Evolutionary conservation across 1,140 invertebrate genomes (phyloP).

Genomic region (Polypedilum vanderplanki): DNA sequence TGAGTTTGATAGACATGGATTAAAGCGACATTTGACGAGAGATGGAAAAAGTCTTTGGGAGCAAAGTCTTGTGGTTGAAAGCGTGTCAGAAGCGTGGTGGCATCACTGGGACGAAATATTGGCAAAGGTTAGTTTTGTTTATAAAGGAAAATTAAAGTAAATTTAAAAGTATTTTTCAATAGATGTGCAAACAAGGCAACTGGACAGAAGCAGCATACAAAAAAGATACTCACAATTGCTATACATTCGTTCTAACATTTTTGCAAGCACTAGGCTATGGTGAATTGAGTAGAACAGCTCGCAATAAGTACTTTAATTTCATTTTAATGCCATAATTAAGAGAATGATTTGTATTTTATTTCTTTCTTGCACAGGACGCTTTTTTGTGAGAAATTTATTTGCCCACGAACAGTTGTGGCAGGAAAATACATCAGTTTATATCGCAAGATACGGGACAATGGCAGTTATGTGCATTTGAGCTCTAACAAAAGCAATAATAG

Average conservation of each 20-base stretch:
- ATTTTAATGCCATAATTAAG: constrained; percentile 32
- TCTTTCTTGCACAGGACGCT: constrained; percentile 39
- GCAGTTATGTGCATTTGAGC: constrained; percentile 45
- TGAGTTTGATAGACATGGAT: constrained; percentile 68
- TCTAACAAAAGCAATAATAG: neutral
- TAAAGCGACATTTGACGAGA: constrained; percentile 49
- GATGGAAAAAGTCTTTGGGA: constrained; percentile 51
- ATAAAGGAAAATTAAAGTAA: neutral
- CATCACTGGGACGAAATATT: constrained; percentile 68
- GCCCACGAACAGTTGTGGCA: constrained; percentile 63
- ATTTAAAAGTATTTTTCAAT: neutral
- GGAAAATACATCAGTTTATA: constrained; percentile 76
- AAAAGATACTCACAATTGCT: constrained; percentile 68
- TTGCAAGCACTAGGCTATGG: constrained; percentile 57
- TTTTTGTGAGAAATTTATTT: constrained; percentile 70
- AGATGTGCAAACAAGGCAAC: constrained; percentile 53
- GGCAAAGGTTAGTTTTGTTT: constrained; percentile 46
- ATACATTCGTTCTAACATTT: constrained; percentile 70
- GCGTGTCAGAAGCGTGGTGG: constrained; percentile 57
- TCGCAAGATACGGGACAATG: constrained; percentile 52
- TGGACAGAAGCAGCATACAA: constrained; percentile 63
- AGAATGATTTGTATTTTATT: neutral
- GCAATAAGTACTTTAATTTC: constrained; percentile 45
- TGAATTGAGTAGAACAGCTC: constrained; percentile 54
- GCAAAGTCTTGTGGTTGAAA: constrained; percentile 62